These are phyloP conservation scores for Nudaria mundana DNA, from an alignment of 2,888 invertebrate species.

Conservation along the genomic window DNA sequence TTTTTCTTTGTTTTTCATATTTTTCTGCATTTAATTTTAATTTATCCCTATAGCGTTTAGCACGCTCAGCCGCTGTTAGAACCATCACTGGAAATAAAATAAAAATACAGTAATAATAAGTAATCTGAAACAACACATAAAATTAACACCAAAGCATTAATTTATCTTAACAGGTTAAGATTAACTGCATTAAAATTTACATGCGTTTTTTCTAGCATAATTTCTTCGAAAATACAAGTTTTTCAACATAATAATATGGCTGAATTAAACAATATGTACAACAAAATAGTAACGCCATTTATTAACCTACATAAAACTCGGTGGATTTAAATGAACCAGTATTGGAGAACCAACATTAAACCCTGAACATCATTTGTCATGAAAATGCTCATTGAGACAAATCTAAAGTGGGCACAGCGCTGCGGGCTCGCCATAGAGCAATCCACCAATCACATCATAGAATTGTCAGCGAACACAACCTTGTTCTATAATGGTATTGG, in stretches of 20 bases:
- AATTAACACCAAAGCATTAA: background rate
- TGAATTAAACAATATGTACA: background rate
- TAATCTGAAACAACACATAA: background rate
- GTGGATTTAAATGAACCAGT: too few species aligned
- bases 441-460: too few species aligned
- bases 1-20: conserved; percentile 7
- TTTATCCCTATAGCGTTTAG: conserved; percentile 4
- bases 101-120: conserved; percentile 7
- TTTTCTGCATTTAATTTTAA: conserved; percentile 6
- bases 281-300: background rate
- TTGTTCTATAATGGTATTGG: too few species aligned
- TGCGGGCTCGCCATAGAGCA: too few species aligned
- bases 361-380: background rate
- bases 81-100: conserved; percentile 4
- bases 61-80: conserved; percentile 1
- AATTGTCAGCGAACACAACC: too few species aligned
- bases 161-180: background rate
- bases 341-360: background rate
- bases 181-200: background rate
- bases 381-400: background rate
- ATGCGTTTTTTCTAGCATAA: background rate
- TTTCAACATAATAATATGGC: background rate
- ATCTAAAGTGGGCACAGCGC: background rate
- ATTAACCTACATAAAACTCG: background rate
- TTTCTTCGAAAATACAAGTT: background rate